phyloP scores from a whole-genome alignment of 2,797 vertebrate species.

The Pelobates cultripes region DNA sequence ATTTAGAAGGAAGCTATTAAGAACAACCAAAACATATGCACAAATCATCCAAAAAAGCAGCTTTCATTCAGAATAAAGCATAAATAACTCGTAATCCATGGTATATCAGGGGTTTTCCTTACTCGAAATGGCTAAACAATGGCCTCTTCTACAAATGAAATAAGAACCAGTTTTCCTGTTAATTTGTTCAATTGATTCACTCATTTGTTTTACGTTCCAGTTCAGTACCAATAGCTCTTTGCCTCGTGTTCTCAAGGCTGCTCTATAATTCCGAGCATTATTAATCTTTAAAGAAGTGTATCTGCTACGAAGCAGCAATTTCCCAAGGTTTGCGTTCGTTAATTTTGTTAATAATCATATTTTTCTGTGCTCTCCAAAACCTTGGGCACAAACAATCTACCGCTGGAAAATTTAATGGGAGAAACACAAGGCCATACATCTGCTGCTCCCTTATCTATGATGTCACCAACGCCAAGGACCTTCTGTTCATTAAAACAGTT shows the following conservation, averaged over 20 bases:
- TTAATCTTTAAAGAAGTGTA: conserved; percentile 9
- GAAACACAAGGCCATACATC: conserved; percentile 76
- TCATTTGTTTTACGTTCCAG: too few species aligned
- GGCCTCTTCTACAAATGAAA: conserved; percentile 3
- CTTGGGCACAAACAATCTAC: conserved; percentile 42
- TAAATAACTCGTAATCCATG: conserved; percentile 10
- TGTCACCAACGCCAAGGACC: conserved; percentile 81
- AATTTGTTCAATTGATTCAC: neutral
- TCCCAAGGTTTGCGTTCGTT: conserved; percentile 38
- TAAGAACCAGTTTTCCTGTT: conserved; percentile 3
- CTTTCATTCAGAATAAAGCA: conserved; percentile 6
- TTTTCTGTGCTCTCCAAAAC: conserved; percentile 40
- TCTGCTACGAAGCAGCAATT: conserved; percentile 23
- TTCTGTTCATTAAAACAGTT: conserved; percentile 81
- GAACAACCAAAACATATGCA: neutral
- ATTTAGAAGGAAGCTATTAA: neutral
- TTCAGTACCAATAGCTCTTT: neutral
- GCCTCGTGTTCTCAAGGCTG: conserved; percentile 12
- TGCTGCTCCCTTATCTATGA: conserved; percentile 83
- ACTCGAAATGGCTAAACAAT: neutral
- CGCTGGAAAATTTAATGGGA: conserved; percentile 63
- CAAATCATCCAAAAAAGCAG: neutral
- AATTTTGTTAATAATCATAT: conserved; percentile 24
- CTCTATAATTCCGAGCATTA: neutral
- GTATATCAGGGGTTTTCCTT: conserved; percentile 26